Percentiles rank a stretch among this genome's conserved stretches.
Conservation (phyloP, 1,140 invertebrate species). For the Heliconius hermathena region DNA sequence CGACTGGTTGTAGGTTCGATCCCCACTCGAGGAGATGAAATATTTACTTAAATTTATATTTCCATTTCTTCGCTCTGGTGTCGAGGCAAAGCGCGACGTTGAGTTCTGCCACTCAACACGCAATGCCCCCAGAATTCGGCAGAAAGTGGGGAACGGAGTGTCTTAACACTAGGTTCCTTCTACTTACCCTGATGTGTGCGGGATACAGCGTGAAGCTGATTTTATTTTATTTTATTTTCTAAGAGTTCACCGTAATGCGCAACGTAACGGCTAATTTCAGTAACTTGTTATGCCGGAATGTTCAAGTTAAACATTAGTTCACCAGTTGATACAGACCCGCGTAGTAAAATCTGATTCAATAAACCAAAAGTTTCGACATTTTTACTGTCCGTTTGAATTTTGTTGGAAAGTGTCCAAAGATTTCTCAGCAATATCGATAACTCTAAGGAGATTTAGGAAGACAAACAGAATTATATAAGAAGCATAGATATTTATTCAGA, state of each 20-base stretch:
- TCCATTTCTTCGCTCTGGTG: too few species aligned
- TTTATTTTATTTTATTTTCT: not conserved
- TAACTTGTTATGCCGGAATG: constrained; percentile 12
- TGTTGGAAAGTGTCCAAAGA: constrained; percentile 35
- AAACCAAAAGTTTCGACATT: constrained; percentile 56
- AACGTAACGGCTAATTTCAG: not conserved
- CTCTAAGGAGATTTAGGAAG: constrained; percentile 32
- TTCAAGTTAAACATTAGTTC: constrained; percentile 30
- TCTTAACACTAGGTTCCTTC: too few species aligned
- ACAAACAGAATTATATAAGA: constrained; percentile 32
- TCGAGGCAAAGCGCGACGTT: too few species aligned
- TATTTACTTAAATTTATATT: too few species aligned
- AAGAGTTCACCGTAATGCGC: not conserved
- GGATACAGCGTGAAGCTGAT: too few species aligned
- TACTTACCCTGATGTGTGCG: too few species aligned
- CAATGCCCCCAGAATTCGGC: too few species aligned
- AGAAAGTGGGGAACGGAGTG: too few species aligned
- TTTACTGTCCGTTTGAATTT: constrained; percentile 54
- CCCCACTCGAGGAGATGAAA: too few species aligned
- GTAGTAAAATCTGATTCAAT: constrained; percentile 44
- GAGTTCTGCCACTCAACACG: too few species aligned
- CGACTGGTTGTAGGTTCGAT: too few species aligned
- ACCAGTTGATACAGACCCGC: constrained; percentile 34
- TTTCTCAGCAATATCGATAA: constrained; percentile 37
- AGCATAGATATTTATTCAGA: not conserved